Evolutionary conservation across 2,888 invertebrate genomes (phyloP).

Genomic region (Clostera curtula): DNA sequence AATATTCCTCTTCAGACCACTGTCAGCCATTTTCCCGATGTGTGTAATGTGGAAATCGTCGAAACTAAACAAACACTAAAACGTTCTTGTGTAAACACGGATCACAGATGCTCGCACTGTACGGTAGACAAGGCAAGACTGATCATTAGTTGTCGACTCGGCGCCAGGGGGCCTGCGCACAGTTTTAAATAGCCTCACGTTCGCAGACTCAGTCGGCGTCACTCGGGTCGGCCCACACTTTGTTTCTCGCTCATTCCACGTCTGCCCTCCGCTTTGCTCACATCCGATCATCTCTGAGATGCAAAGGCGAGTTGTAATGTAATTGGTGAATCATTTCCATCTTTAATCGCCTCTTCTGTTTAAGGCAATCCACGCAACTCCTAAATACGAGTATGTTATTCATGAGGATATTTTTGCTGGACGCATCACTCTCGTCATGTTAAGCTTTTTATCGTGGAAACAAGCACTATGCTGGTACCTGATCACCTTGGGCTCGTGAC

Average conservation of each 20-base stretch:
- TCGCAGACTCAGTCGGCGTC: conserved; percentile 51
- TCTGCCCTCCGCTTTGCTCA: conserved; percentile 27
- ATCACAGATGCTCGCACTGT: conserved; percentile 57
- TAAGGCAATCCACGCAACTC: conserved; percentile 44
- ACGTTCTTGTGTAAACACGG: conserved; percentile 65
- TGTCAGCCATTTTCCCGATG: conserved; percentile 83
- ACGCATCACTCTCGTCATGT: conserved; percentile 6
- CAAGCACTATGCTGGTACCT: conserved; percentile 6
- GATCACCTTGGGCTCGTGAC: conserved; percentile 17
- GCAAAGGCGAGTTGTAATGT: conserved; percentile 38
- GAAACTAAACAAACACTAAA: conserved; percentile 72
- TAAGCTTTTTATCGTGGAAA: conserved; percentile 5
- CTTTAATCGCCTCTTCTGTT: conserved; percentile 50
- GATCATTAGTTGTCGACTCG: conserved; percentile 72
- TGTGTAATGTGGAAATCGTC: conserved; percentile 41
- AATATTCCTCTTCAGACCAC: conserved; percentile 89
- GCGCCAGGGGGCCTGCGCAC: conserved; percentile 72
- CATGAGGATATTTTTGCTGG: conserved; percentile 39
- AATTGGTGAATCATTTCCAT: conserved; percentile 61
- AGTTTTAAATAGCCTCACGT: conserved; percentile 74
- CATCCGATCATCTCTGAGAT: conserved; percentile 22
- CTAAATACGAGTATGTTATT: conserved; percentile 34
- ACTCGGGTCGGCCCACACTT: conserved; percentile 64
- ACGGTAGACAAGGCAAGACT: conserved; percentile 67
- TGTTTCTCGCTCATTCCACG: conserved; percentile 72